A percentile compares a stretch with the other conserved stretches of the same genome.
Conservation (phyloP, 2,113 vertebrate genomes). For the Ariopsis seemanni region DNA sequence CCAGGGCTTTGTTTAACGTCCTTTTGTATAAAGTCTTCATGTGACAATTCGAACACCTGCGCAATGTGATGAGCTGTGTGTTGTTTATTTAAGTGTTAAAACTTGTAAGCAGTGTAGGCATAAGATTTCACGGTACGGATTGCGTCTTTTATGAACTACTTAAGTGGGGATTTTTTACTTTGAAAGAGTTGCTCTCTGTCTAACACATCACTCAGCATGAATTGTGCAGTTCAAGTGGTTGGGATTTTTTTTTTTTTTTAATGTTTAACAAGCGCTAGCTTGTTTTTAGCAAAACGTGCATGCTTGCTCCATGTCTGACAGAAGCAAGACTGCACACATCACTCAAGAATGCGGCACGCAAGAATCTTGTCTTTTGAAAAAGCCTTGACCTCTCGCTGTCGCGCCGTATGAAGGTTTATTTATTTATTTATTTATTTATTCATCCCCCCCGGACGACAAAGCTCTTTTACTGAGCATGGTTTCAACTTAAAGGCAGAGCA, state of each 20-base stretch:
- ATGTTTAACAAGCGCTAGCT: slow-evolving; percentile 33
- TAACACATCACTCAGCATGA: not conserved
- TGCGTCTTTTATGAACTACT: not conserved
- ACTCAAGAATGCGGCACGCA: slow-evolving; percentile 63
- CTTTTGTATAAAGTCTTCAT: not conserved
- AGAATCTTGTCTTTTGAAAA: slow-evolving; percentile 57
- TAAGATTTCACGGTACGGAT: too few relatives aligned
- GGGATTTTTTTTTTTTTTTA: slow-evolving; percentile 40
- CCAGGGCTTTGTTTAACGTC: not conserved
- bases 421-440: too few relatives aligned
- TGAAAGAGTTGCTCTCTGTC: not conserved
- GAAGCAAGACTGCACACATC: slow-evolving; percentile 62
- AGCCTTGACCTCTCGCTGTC: slow-evolving; percentile 54
- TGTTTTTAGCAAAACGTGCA: slow-evolving; percentile 30
- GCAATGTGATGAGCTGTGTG: too few relatives aligned
- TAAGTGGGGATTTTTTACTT: not conserved
- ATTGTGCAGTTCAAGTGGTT: slow-evolving; percentile 41
- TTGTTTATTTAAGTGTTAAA: not conserved
- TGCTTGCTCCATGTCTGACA: slow-evolving; percentile 50
- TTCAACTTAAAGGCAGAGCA: slow-evolving; percentile 19
- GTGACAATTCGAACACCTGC: not conserved
- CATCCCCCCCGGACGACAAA: not conserved
- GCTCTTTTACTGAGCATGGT: not conserved
- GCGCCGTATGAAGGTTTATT: not conserved
- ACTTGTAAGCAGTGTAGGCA: not conserved